A percentile compares a stretch with the other conserved stretches of the same genome.
Conservation (phyloP, 2,888 invertebrate genomes). For the Eumacrocentrus americanus region DNA sequence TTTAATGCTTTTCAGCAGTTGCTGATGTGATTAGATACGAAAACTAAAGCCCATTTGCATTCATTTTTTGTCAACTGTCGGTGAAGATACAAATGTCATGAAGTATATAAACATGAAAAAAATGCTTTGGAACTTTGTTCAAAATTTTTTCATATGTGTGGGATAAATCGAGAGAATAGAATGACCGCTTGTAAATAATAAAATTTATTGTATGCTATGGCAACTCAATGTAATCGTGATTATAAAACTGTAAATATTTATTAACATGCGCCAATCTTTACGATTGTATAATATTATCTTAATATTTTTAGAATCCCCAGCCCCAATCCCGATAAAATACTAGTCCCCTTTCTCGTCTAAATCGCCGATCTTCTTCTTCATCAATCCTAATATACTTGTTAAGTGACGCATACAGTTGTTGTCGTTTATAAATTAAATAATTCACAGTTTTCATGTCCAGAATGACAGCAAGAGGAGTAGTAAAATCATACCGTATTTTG, state of each 20-base stretch:
- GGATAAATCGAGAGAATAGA: background rate
- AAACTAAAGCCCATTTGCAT: constrained; percentile 90
- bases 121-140: constrained; percentile 62
- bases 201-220: constrained; percentile 8
- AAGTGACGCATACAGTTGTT: constrained; percentile 1
- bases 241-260: background rate
- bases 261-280: too few relatives aligned
- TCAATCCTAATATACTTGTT: too few relatives aligned
- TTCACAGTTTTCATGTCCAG: constrained; percentile 39
- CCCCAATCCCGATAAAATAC: too few relatives aligned
- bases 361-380: too few relatives aligned
- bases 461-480: constrained; percentile 34
- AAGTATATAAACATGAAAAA: constrained; percentile 70
- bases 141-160: constrained; percentile 8
- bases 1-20: constrained; percentile 89
- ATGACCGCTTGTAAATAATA: constrained; percentile 4
- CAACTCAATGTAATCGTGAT: background rate
- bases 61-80: constrained; percentile 92
- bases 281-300: too few relatives aligned
- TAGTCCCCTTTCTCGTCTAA: too few relatives aligned
- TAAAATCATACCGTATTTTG: constrained; percentile 30
- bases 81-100: constrained; percentile 86
- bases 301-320: too few relatives aligned
- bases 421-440: constrained; percentile 42
- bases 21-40: constrained; percentile 94